Evolutionary conservation across 2,888 invertebrate genomes (phyloP), one percentile per base, ranked within the genome.

Genomic region (Agriopis leucophaearia): DNA sequence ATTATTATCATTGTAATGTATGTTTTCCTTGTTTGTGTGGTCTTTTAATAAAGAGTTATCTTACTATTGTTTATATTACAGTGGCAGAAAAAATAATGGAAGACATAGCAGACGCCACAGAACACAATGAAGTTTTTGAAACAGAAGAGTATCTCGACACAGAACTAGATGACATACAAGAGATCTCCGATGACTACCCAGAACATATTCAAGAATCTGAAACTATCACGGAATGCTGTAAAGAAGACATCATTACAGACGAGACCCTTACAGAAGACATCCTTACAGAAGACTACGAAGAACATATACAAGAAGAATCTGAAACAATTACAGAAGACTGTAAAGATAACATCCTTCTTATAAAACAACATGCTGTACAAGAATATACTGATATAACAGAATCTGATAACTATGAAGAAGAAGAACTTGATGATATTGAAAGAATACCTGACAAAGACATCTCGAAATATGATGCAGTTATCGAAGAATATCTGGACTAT

Each of bases 1-100:
- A n/a, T n/a, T n/a, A n/a, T n/a, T n/a, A n/a, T n/a, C n/a, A n/a
- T n/a, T n/a, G n/a, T n/a, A n/a, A n/a, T n/a, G n/a, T n/a, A n/a
- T n/a, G n/a, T n/a, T n/a, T n/a, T n/a, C n/a, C n/a, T n/a, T n/a
- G n/a, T n/a, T n/a, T n/a, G n/a, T n/a, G n/a, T n/a, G n/a, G n/a
- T n/a, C n/a, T 9, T 12, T 10, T 27, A 27, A 44, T 27, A 36
- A n/a, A 47, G 15, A n/a, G 42, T 40, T 35, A 1, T 12, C n/a
- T 12, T 27, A 13, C 44, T 61, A 8, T 12, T 36, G 6, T 5
- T 27, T 27, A 27, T 44, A 10, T 66, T 61, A 56, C 56, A 66
- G 66, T 60, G 18, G 61, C 66, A 27, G 61, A 56, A 38, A 55
- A 40, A 9, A 56, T 66, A 16, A n/a, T 56, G 10, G 50, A 44